Conservation (phyloP, 2,113 vertebrate genomes). For the Chunga burmeisteri region DNA sequence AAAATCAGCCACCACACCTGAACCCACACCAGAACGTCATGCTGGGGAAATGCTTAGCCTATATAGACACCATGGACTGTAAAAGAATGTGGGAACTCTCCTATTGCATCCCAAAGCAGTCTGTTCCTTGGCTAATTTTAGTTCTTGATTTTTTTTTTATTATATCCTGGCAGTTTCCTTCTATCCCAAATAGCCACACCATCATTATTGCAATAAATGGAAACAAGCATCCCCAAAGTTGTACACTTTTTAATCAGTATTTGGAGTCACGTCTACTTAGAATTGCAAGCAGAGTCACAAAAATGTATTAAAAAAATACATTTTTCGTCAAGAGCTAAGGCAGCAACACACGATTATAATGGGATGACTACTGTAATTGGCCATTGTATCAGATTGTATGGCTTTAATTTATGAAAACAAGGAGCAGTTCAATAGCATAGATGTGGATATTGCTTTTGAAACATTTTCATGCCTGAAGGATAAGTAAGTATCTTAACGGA, state of each 20-base stretch:
- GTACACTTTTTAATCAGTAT: background rate
- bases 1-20: background rate
- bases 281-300: background rate
- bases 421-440: background rate
- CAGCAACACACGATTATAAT: background rate
- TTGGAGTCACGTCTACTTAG: background rate
- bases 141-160: background rate
- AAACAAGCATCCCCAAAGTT: background rate
- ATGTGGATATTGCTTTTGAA: background rate
- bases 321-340: background rate
- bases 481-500: background rate
- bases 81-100: background rate
- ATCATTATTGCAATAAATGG: background rate
- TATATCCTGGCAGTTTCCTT: background rate
- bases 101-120: background rate
- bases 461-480: background rate
- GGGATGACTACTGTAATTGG: background rate
- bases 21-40: background rate
- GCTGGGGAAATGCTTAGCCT: background rate
- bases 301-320: background rate
- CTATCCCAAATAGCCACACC: background rate
- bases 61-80: background rate
- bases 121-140: background rate
- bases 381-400: background rate
- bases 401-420: slow-evolving; percentile 31